Conservation (phyloP, 1,140 invertebrate genomes). For the Drosophila bocki region DNA sequence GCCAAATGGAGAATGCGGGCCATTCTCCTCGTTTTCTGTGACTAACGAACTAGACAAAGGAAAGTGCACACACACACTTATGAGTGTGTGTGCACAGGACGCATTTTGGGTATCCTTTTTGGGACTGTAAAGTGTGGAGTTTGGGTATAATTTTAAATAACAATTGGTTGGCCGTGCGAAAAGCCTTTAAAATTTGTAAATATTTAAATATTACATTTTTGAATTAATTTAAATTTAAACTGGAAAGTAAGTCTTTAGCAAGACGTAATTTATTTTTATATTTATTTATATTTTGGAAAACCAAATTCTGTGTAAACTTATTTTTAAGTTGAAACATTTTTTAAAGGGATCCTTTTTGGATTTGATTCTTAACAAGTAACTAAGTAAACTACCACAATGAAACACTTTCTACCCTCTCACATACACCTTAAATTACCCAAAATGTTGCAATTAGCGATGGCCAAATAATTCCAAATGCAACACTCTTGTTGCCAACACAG, state of each 20-base stretch:
- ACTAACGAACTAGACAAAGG: conserved; percentile 41
- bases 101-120: not conserved
- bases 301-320: not conserved
- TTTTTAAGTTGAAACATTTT: not conserved
- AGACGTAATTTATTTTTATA: too few species aligned
- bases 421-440: not conserved
- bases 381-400: too few species aligned
- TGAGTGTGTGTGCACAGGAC: not conserved
- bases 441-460: conserved; percentile 4
- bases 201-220: too few species aligned
- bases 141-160: conserved; percentile 6
- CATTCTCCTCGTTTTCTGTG: conserved; percentile 6
- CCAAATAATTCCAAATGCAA: conserved; percentile 9
- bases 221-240: too few species aligned
- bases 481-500: not conserved
- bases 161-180: not conserved
- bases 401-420: not conserved
- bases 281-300: too few species aligned
- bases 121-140: not conserved
- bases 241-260: too few species aligned
- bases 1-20: conserved; percentile 6
- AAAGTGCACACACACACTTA: not conserved
- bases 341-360: too few species aligned
- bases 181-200: not conserved
- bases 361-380: too few species aligned